Base-by-base conservation (phyloP, 2,797 vertebrate species). In the Pipistrellus nathusii region DNA sequence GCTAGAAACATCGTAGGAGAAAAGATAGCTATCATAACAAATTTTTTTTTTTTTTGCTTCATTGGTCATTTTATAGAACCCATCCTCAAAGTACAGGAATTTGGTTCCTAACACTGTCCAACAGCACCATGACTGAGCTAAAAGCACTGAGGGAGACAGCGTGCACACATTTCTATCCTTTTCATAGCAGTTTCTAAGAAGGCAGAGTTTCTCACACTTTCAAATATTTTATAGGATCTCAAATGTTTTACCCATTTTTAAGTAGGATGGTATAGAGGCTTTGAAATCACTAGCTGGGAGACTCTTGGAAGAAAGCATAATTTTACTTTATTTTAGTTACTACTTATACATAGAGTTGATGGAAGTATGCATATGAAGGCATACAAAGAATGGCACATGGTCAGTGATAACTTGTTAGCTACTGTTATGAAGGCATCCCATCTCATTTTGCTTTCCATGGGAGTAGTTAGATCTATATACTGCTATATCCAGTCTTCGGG, bases 261-360 rank as follows among this genome's bases (percentile, higher is more conserved):
- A 55, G 18, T 27, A 38, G 62, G 15, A 38, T 11, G 68, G 38
- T 21, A 75, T 13, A 66, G 41, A 86, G 53, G 44, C 12, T 80
- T 91, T 89, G 25, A 53, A 84, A 46, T 75, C 35, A 66, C 32
- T 38, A 93, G 21, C 51, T 71, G 11, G 30, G 15, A 21, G 9
- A 55, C 15, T 57, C 23, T 20, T 30, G 48, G 35, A 13, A 85
- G 85, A 80, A 15, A 66, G n/a, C 3, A 76, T 83, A 46, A 57
- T 57, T 90, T 73, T 85, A 72, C 51, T 93, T 91, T 72, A 17
- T 21, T 82, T 71, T 53, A 55, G n/a, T 46, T 66, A 35, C 12
- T 32, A 44, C 13, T 20, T 53, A 7, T 11, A 44, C 11, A 62
- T 0, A n/a, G 51, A 30, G 15, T 7, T 66, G 27, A 48, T 64